phyloP scores from a whole-genome alignment of 2,113 vertebrate genomes.

The Dasyprocta punctata region DNA sequence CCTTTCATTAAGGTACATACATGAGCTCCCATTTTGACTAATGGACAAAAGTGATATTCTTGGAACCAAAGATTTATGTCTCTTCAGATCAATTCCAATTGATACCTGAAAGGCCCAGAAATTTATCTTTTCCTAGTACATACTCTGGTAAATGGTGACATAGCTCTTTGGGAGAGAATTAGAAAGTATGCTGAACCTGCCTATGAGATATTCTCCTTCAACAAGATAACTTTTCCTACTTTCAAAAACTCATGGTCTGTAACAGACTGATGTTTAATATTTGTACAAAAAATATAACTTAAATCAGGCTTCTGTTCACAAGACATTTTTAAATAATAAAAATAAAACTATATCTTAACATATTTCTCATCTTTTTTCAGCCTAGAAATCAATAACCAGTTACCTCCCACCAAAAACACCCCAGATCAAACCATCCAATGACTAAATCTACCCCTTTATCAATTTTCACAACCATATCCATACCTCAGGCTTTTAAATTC shows the following conservation, averaged over 20 bases:
- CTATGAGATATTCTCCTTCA: neutral
- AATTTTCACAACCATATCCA: neutral
- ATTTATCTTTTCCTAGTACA: neutral
- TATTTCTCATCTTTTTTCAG: neutral
- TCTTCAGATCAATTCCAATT: neutral
- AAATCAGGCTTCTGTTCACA: neutral
- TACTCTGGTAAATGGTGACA: neutral
- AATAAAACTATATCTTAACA: neutral
- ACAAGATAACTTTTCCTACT: neutral
- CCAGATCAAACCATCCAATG: neutral
- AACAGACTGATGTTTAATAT: neutral
- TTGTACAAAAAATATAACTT: neutral
- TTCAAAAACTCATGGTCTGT: neutral
- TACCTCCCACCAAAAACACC: neutral
- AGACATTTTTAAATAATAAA: neutral
- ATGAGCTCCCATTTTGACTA: neutral
- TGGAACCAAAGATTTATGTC: neutral
- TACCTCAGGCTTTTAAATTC: neutral
- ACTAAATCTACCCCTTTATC: neutral
- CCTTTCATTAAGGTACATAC: neutral
- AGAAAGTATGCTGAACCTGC: neutral
- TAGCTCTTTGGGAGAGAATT: neutral
- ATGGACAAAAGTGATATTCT: neutral
- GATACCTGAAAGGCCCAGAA: neutral
- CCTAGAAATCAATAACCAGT: neutral